A percentile compares a stretch with the other conserved stretches of the same genome.
phyloP scores from a whole-genome alignment of 2,797 vertebrate species.

The Glyptemys insculpta region DNA sequence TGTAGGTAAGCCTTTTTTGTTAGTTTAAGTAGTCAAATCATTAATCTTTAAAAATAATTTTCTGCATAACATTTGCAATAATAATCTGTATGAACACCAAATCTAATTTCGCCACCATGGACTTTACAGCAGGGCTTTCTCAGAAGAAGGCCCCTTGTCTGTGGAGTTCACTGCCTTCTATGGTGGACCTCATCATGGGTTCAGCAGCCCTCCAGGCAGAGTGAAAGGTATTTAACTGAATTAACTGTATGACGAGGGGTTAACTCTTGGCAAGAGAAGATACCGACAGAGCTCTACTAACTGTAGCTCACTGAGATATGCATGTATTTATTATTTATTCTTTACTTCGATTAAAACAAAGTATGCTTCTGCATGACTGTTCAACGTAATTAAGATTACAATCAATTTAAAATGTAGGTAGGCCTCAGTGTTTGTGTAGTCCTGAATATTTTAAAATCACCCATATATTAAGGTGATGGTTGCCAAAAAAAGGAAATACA shows the following conservation, averaged over 20 bases:
- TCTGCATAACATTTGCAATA: neutral
- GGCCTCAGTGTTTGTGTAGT: neutral
- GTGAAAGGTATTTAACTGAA: neutral
- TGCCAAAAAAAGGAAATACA: conserved; percentile 1
- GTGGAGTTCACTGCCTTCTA: neutral
- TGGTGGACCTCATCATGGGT: neutral
- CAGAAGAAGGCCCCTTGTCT: neutral
- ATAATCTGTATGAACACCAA: neutral
- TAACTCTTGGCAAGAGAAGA: neutral
- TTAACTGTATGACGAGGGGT: neutral
- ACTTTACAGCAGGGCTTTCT: neutral
- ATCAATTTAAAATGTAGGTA: conserved; percentile 24
- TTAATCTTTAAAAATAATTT: conserved; percentile 2
- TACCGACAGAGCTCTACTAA: conserved; percentile 7
- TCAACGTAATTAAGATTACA: neutral
- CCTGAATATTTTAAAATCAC: neutral
- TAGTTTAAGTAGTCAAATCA: neutral
- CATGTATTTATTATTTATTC: neutral
- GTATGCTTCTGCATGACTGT: rapidly evolving
- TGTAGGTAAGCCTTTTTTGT: neutral
- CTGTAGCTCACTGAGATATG: neutral
- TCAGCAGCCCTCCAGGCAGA: neutral
- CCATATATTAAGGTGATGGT: rapidly evolving
- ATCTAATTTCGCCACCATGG: rapidly evolving
- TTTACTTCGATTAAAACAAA: neutral